Evolutionary conservation across 2,113 vertebrate species (phyloP), one percentile per base, ranked within the genome.

Genomic region (Erinaceus europaeus): DNA sequence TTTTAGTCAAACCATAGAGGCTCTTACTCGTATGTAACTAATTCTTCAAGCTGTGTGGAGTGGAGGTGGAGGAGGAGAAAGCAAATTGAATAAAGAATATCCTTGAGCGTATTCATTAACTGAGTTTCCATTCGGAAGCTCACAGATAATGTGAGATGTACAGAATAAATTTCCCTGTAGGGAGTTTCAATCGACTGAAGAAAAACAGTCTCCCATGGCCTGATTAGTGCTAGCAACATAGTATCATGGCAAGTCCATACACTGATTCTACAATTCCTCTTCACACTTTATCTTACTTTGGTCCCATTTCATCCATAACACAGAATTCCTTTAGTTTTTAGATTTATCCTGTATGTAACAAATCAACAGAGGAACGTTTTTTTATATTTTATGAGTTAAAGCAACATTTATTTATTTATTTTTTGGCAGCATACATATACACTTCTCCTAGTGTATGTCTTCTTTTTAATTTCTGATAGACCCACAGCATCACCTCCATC

Each of bases 121-220:
- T 23, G 71, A 68, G 69, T 85, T 82, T 53, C 67, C n/a, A 65
- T 59, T 88, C 72, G 77, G 46, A n/a, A n/a, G n/a, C n/a, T n/a
- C n/a, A n/a, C n/a, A 89, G 44, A 69, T 81, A 90, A 68, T 62
- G 7, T 10, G 44, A 29, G 62, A 81, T n/a, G 12, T 42, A 46
- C 23, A 85, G 44, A 75, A 82, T 64, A 90, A 52, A 83, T 23
- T 69, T 79, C 7, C 67, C 27, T 50, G 18, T 78, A 74, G 77
- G 13, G 5, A 90, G 67, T 59, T 74, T 71, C 61, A 90, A 79
- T 83, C 27, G 69, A 34, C 3, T 73, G 20, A 83, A 85, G 14
- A 46, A 78, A 88, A 87, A 76, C 9, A 36, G 5, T 65, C 32
- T 82, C 46, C 20, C 69, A 77, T 84, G 48, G 21, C 27, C 57